Evolutionary conservation across 2,113 vertebrate species (phyloP).

Genomic region (Clarias magur): DNA sequence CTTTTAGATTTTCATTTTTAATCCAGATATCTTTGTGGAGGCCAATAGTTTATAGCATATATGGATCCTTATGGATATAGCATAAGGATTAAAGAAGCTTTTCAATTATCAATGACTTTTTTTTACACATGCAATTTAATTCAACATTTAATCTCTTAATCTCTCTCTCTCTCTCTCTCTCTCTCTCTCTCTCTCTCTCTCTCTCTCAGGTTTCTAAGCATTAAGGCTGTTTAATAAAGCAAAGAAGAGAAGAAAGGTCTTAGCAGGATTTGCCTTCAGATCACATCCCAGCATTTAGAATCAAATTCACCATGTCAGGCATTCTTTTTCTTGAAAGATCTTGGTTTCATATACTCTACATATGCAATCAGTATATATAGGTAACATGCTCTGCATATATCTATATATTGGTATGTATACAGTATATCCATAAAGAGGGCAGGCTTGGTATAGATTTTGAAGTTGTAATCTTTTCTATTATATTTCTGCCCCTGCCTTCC

Average conservation of each 20-base stretch:
- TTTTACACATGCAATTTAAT: conserved; percentile 19
- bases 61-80: too few relatives aligned
- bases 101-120: neutral
- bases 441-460: conserved; percentile 68
- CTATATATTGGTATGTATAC: conserved; percentile 81
- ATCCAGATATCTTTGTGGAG: neutral
- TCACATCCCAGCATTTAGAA: conserved; percentile 88
- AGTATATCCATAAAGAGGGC: conserved; percentile 72
- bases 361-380: conserved; percentile 79
- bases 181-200: conserved; percentile 64
- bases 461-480: conserved; percentile 72
- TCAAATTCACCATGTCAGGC: conserved; percentile 84
- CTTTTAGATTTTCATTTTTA: neutral
- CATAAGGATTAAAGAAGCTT: neutral
- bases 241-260: conserved; percentile 84
- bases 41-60: neutral
- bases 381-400: conserved; percentile 72
- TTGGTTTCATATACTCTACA: conserved; percentile 77
- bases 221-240: conserved; percentile 81
- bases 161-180: conserved; percentile 63
- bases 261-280: conserved; percentile 82
- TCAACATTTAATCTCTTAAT: conserved; percentile 57
- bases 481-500: conserved; percentile 70
- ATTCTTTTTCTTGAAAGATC: conserved; percentile 69
- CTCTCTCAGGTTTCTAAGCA: conserved; percentile 85